Evolutionary conservation across 2,888 invertebrate species (phyloP).

Genomic region (Pomacea canaliculata): DNA sequence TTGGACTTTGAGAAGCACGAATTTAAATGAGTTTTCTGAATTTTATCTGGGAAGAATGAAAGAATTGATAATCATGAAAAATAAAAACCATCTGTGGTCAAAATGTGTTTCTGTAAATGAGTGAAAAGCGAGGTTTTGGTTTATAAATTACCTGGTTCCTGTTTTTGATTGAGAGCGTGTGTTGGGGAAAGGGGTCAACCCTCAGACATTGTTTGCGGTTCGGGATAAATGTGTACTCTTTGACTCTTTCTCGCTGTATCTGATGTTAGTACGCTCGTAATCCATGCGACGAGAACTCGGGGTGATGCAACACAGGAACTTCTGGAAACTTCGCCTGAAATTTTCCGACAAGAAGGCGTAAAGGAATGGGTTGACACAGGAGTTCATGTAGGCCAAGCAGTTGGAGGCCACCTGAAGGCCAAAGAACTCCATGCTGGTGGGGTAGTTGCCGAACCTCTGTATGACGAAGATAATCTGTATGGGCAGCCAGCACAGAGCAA

Average conservation of each 20-base stretch:
- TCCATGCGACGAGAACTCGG: constrained; percentile 48
- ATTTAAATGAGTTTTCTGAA: no score
- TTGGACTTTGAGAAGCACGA: no score
- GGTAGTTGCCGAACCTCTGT: constrained; percentile 81
- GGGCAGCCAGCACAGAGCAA: constrained; percentile 81
- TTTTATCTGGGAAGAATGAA: no score
- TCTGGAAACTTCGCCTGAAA: constrained; percentile 87
- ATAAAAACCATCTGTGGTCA: no score
- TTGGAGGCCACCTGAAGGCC: constrained; percentile 66
- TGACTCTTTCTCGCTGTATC: constrained; percentile 34
- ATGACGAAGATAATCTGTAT: constrained; percentile 81
- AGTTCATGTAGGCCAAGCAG: constrained; percentile 86
- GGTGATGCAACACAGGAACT: constrained; percentile 63
- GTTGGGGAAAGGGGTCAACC: no score
- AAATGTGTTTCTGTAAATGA: no score
- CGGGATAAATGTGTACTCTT: constrained; percentile 18
- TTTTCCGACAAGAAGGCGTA: constrained; percentile 95
- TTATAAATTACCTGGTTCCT: no score
- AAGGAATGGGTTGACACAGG: constrained; percentile 93
- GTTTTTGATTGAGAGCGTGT: no score
- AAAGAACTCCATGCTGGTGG: constrained; percentile 72
- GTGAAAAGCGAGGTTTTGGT: no score
- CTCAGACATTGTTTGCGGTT: constrained; percentile 22
- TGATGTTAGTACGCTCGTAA: constrained; percentile 58
- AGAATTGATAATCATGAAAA: no score